Base-by-base conservation (phyloP, 2,113 vertebrate species). In the Pelecanus crispus region DNA sequence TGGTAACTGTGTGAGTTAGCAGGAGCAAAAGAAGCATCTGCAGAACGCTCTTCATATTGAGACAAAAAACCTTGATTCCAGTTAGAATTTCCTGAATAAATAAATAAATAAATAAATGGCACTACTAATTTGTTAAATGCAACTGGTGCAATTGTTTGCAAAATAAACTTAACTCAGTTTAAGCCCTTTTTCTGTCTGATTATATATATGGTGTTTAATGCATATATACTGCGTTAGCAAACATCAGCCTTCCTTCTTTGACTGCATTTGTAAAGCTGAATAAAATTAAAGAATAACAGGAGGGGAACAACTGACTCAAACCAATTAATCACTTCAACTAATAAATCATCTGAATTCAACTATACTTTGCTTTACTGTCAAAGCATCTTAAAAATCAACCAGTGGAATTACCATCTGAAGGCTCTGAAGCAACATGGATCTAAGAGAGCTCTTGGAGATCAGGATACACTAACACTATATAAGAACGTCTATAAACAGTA, bases 71-170 rank as follows among this genome's bases (percentile, higher is more conserved):
- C 31, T 73, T 81, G 67, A 91, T 86, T 92, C 95, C 91, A 93
- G 47, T 88, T 75, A 89, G 45, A 84, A 63, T 67, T 91, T 88
- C 88, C 95, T 97, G 50, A 55, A 73, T 36, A 36, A 81, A 71
- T 3, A 89, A 38, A 73, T 24, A 61, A 49, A 85, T 5, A 50
- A 31, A 84, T 52, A 70, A 82, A 83, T 11, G 21, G 17, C 61
- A 85, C 11, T 63, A 50, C 14, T 22, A 11, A 56, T 55, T 74
- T 36, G 13, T 38, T 85, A 74, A 65, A 21, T 65, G 32, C 44
- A 67, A n/a, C 36, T 9, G n/a, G 24, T 32, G 13, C 62, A n/a
- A 40, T 11, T 50, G 26, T 61, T 77, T 25, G 32, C 31, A 67
- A 68, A 67, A 50, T 56, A 50, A n/a, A 45, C 20, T 53, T 40